Percentiles rank a stretch among this genome's conserved stretches.
phyloP scores from a whole-genome alignment of 2,113 vertebrate genomes.

The Microcebus tavaratra region DNA sequence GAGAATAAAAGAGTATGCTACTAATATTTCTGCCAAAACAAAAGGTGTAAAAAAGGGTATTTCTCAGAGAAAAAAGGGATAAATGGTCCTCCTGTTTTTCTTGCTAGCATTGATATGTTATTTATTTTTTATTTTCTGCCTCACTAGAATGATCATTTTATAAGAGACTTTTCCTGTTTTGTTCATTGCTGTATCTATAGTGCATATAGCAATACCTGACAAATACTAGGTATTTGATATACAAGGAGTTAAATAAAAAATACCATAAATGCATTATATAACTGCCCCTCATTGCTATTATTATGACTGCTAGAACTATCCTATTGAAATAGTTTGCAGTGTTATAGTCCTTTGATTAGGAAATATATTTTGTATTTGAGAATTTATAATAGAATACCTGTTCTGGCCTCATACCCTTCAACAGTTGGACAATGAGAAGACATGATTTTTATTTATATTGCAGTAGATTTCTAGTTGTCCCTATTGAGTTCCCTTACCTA shows the following conservation, averaged over 20 bases:
- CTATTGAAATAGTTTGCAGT: background rate
- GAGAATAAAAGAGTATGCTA: background rate
- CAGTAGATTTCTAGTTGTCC: background rate
- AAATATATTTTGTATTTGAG: constrained; percentile 24
- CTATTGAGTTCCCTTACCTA: background rate
- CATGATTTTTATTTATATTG: constrained; percentile 8
- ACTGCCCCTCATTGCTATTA: background rate
- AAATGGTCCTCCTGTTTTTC: background rate
- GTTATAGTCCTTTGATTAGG: constrained; percentile 39
- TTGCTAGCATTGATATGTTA: background rate
- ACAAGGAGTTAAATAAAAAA: constrained; percentile 33
- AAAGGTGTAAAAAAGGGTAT: background rate
- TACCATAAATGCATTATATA: background rate
- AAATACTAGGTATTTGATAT: background rate
- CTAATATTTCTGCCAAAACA: constrained; percentile 14
- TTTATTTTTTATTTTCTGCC: background rate
- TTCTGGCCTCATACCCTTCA: background rate
- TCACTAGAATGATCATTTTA: background rate
- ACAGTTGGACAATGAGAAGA: background rate
- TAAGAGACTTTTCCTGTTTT: background rate
- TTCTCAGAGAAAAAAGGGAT: background rate
- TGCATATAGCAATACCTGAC: background rate
- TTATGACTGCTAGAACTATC: constrained; percentile 11
- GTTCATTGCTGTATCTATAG: background rate
- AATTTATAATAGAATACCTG: background rate